A percentile compares a stretch with the other conserved stretches of the same genome.
These are phyloP conservation scores for Lordiphosa mommai DNA, from an alignment of 1,140 invertebrate species.

Conservation along the genomic window DNA sequence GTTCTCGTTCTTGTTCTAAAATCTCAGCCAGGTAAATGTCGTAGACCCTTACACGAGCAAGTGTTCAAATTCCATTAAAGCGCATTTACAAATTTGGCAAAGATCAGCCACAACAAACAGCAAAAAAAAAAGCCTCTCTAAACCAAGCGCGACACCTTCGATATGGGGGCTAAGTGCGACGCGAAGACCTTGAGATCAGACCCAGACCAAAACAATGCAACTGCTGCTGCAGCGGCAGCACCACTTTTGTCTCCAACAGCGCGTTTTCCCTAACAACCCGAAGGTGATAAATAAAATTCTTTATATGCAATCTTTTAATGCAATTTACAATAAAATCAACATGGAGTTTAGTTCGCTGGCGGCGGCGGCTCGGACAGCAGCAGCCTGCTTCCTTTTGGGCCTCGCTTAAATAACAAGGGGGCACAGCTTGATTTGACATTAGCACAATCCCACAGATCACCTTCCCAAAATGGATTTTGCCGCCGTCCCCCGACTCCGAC, in stretches of 20 bases:
- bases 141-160: slow-evolving; percentile 62
- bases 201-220: slow-evolving; percentile 49
- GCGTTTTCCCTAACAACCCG: slow-evolving; percentile 77
- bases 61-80: slow-evolving; percentile 77
- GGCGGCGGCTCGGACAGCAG: slow-evolving; percentile 7
- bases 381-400: slow-evolving; percentile 42
- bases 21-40: slow-evolving; percentile 26
- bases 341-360: slow-evolving; percentile 69
- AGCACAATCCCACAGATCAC: slow-evolving; percentile 78
- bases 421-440: slow-evolving; percentile 80
- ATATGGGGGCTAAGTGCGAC: slow-evolving; percentile 34
- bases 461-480: slow-evolving; percentile 76
- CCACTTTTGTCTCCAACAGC: slow-evolving; percentile 77
- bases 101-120: slow-evolving; percentile 29
- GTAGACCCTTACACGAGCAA: slow-evolving; percentile 39
- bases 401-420: slow-evolving; percentile 73
- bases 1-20: slow-evolving; percentile 15
- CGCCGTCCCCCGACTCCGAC: slow-evolving; percentile 44
- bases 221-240: slow-evolving; percentile 17
- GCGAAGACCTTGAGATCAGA: slow-evolving; percentile 61
- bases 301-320: slow-evolving; percentile 78
- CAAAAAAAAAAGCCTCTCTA: slow-evolving; percentile 25
- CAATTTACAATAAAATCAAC: slow-evolving; percentile 79
- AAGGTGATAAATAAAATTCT: slow-evolving; percentile 79
- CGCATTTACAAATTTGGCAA: slow-evolving; percentile 78